Percentiles rank a stretch among this genome's conserved stretches.
phyloP scores from a whole-genome alignment of 2,113 vertebrate species.

The Cochlearius cochlearius region DNA sequence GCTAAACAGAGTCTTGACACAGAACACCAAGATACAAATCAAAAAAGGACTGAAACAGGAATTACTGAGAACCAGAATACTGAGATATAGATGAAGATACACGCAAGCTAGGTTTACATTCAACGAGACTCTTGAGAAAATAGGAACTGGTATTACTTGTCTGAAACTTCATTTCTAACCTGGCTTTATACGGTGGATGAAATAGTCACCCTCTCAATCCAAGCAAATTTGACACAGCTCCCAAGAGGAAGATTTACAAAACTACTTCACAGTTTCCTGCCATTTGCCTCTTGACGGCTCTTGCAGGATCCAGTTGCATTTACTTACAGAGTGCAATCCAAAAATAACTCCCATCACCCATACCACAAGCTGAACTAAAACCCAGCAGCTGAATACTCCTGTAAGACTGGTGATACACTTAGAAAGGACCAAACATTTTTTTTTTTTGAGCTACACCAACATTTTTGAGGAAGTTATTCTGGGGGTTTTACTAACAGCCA shows the following conservation, averaged over 20 bases:
- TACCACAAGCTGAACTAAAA: not conserved
- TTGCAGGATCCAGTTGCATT: not conserved
- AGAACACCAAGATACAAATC: not conserved
- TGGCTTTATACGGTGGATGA: not conserved
- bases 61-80: not conserved
- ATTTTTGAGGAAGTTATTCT: not conserved
- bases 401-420: not conserved
- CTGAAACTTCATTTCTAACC: not conserved
- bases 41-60: not conserved
- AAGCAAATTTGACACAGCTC: not conserved
- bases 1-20: not conserved
- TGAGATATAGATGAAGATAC: not conserved
- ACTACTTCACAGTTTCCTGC: not conserved
- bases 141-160: not conserved
- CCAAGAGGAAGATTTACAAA: not conserved
- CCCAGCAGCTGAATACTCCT: not conserved
- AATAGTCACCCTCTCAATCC: not conserved
- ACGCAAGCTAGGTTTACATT: not conserved
- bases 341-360: not conserved
- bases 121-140: not conserved
- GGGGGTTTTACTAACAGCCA: not conserved
- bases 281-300: not conserved
- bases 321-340: not conserved
- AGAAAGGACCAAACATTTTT: not conserved
- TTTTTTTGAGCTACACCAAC: not conserved